Evolutionary conservation across 2,888 invertebrate species (phyloP).

Genomic region (Calliphora vomitoria): DNA sequence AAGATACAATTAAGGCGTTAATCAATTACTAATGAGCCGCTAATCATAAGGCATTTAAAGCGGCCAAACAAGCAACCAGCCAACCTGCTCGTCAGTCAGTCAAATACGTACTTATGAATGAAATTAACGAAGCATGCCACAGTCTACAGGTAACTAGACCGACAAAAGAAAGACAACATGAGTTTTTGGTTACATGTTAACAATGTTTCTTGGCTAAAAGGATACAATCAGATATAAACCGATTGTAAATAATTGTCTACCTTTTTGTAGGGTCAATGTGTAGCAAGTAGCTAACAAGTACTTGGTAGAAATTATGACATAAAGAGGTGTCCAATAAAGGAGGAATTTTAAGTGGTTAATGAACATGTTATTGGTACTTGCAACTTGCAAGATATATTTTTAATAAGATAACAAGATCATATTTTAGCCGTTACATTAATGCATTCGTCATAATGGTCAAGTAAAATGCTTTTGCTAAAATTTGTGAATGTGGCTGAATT

Average conservation of each 20-base stretch:
- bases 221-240: slow-evolving; percentile 9
- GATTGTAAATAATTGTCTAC: neutral
- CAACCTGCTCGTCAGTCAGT: neutral
- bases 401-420: neutral
- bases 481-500: too few species aligned
- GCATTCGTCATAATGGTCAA: too few species aligned
- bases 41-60: slow-evolving; percentile 75
- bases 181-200: slow-evolving; percentile 2
- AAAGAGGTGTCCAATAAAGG: slow-evolving; percentile 55
- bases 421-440: neutral
- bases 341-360: slow-evolving; percentile 23
- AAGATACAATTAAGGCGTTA: slow-evolving; percentile 75
- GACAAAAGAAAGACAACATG: slow-evolving; percentile 10
- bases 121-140: slow-evolving; percentile 13
- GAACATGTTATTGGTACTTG: slow-evolving; percentile 40
- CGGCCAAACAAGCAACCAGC: slow-evolving; percentile 1
- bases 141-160: slow-evolving; percentile 4
- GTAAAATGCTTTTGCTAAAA: too few species aligned
- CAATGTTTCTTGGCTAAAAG: neutral
- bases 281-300: neutral
- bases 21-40: slow-evolving; percentile 77
- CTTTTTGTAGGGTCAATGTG: neutral
- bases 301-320: slow-evolving; percentile 17
- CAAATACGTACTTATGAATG: slow-evolving; percentile 1
- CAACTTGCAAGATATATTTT: neutral